Evolutionary conservation across 2,888 invertebrate genomes (phyloP), one percentile per base, ranked within the genome.

Genomic region (Nomada ferruginata): DNA sequence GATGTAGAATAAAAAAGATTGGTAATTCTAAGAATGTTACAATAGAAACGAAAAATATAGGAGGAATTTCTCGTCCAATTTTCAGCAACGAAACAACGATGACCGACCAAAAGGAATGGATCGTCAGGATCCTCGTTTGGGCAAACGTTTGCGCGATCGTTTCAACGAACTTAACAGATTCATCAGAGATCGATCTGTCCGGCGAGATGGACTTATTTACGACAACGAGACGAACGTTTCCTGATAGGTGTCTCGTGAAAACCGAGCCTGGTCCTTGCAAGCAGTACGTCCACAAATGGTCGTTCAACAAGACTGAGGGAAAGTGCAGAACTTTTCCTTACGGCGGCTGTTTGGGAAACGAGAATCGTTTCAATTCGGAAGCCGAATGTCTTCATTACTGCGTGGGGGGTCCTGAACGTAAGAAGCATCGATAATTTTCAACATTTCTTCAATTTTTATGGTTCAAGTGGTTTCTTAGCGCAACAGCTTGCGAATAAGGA

Each of bases 331-430:
- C 95, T 84, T 96, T 96, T 89, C 94, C 95, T 23, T 96, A 96
- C 95, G 96, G 96, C 66, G 96, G 96, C 69, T 96, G 96, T 89
- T 95, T 95, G 60, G 96, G 96, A 23, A 96, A 96, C 91, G 95
- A 95, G 85, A 96, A 96, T 92, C 94, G 96, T 82, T 96, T 96
- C 91, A 95, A 96, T 90, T 95, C 95, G 23, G 96, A 96, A 92
- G 94, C 94, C 44, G 96, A 96, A 87, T 96, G 96, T 90, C 94
- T 96, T 66, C 95, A 95, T 88, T 94, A 95, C 85, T 96, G 96
- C 92, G 93, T 95, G 80, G 95, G 95, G n/a, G 95, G 95, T 84
- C 94, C 95, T 0, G 92, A 93, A 76, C 90, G 94, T 94, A 77
- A 91, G 93, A 82, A n/a, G 47, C 57, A 68, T 70, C 26, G 4